Percentiles rank a stretch among this genome's conserved stretches.
phyloP scores from a whole-genome alignment of 2,888 invertebrate genomes.

The Cataglyphis albicans region DNA sequence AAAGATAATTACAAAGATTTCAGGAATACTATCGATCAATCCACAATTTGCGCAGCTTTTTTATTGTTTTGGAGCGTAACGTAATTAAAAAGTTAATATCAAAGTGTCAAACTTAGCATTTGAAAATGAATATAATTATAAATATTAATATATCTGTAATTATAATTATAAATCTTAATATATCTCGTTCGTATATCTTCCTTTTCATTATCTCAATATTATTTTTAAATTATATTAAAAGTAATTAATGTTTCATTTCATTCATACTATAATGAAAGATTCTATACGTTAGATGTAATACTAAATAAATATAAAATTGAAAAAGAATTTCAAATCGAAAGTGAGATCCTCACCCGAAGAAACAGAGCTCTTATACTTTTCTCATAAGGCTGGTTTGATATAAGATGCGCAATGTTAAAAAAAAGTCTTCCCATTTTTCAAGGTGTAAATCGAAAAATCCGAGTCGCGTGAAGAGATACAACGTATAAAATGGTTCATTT shows the following conservation, averaged over 20 bases:
- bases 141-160: neutral
- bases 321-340: neutral
- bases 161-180: neutral
- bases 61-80: neutral
- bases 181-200: neutral
- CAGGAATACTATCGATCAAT: neutral
- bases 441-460: neutral
- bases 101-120: neutral
- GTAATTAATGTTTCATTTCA: neutral
- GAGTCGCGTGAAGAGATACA: neutral
- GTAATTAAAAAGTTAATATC: neutral
- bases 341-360: neutral
- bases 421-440: neutral
- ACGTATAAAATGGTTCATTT: neutral
- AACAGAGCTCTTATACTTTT: neutral
- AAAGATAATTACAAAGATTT: constrained; percentile 1
- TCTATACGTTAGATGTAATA: neutral
- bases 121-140: neutral
- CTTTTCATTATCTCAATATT: neutral
- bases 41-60: neutral
- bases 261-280: neutral
- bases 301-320: neutral
- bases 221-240: constrained; percentile 4
- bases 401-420: constrained; percentile 2
- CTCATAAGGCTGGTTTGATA: constrained; percentile 11